Base-by-base conservation (phyloP, 2,888 invertebrate species). In the Leptopilina myrica region DNA sequence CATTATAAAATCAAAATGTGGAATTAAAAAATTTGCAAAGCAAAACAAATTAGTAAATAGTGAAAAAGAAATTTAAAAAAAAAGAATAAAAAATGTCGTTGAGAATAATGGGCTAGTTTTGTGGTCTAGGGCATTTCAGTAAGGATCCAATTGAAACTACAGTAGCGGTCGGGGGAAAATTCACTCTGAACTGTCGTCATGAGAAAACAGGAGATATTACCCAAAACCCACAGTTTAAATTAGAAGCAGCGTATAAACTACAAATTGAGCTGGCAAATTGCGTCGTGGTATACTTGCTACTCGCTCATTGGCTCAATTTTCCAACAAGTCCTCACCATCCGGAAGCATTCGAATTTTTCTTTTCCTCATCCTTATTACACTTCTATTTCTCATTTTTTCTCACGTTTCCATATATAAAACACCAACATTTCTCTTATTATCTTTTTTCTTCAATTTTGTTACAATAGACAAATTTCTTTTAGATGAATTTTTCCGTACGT, bases 171-270 rank as follows among this genome's bases (percentile, higher is more conserved):
- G 80, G 62, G 76, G 77, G 79, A 80, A 49, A 49, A 78, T 82
- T 81, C 83, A 81, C 80, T 77, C 87, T 87, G 85, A 83, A 88
- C 87, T 86, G 87, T 85, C 86, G 87, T 88, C 49, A 88, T 88
- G 89, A 89, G 89, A 89, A 89, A 86, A 87, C 86, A 80, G 85
- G 86, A 84, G 86, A 86, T 87, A 89, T 89, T 89, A 88, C 88
- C 33, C 89, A 85, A 89, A 89, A 89, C 89, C 89, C 89, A 84
- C 89, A 89, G 89, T 88, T 89, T 87, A 89, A 89, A 89, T 89
- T 89, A 89, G 89, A 88, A 87, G 87, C 87, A 87, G 87, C 87
- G 86, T 85, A 86, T 87, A 87, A 86, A 86, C 85, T 87, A 80
- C 87, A 88, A 89, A 89, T 89, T 88, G 89, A 87, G 86, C 84